These are phyloP conservation scores for Thymelicus acteon DNA, from an alignment of 2,888 invertebrate species.

Conservation along the genomic window DNA sequence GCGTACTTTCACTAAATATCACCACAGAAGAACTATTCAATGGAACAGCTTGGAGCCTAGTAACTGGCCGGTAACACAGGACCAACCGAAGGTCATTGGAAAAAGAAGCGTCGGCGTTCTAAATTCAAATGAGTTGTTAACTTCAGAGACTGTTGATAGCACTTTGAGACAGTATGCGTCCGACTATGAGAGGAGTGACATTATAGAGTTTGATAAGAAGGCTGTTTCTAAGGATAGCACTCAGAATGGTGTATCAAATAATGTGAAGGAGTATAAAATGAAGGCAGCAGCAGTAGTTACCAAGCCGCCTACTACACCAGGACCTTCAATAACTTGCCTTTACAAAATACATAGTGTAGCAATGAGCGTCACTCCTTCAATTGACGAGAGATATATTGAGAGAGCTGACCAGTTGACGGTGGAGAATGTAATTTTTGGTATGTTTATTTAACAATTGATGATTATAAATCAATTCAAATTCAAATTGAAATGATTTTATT, in stretches of 20 bases:
- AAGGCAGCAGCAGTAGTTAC: conserved; percentile 58
- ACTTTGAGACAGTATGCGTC: conserved; percentile 55
- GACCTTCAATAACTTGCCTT: conserved; percentile 63
- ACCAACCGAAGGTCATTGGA: conserved; percentile 56
- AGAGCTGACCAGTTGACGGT: conserved; percentile 65
- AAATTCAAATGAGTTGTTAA: conserved; percentile 61
- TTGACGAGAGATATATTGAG: conserved; percentile 58
- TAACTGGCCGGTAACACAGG: conserved; percentile 57
- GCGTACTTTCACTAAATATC: conserved; percentile 79
- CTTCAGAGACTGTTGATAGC: conserved; percentile 45
- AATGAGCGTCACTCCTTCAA: conserved; percentile 70
- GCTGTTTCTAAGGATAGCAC: conserved; percentile 53
- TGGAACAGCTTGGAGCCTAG: conserved; percentile 62
- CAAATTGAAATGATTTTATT: too few relatives aligned
- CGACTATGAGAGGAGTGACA: conserved; percentile 53
- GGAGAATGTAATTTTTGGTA: conserved; percentile 69
- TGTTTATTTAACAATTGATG: not conserved
- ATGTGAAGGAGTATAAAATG: conserved; percentile 60
- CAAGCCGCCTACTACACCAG: conserved; percentile 56
- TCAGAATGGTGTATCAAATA: conserved; percentile 57
- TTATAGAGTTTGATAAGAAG: conserved; percentile 52
- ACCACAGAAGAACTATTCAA: conserved; percentile 74
- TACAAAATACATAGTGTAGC: conserved; percentile 72
- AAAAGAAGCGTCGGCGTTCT: conserved; percentile 65
- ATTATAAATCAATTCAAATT: not conserved